Base-by-base conservation (phyloP, 2,888 invertebrate species). In the Sialis fuliginosa region DNA sequence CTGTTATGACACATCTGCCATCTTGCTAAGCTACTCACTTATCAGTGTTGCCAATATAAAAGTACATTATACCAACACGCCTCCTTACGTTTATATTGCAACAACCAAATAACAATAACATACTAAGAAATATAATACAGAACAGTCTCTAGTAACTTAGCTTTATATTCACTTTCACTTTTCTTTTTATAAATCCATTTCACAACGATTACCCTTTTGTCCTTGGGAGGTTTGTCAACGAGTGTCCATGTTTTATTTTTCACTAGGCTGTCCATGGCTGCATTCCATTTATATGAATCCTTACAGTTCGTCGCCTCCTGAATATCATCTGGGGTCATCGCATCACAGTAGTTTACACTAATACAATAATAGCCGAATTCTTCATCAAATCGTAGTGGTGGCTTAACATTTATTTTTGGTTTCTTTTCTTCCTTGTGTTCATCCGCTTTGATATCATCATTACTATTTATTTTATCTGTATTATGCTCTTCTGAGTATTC, bases 321-420 rank as follows among this genome's bases (percentile, higher is more conserved):
- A 35, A 9, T 9, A 35, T 35, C 4, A 3, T 49, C 4, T 49
- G 10, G 48, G 1, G 6, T 32, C 9, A 10, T 9, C 4, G 31
- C 43, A 42, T 42, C 9, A 6, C 9, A 5, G n/a, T 42, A 42
- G 46, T 45, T 42, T 49, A n/a, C 12, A 51, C 40, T 30, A 51
- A 46, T 32, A 48, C 51, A 9, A 46, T 7, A 2, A 49, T 44
- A n/a, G 51, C 48, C 12, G 48, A 49, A 32, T 33, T 49, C 12
- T 49, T 44, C 50, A 46, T 22, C 22, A 22, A 22, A 22, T 22
- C 22, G 22, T 22, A 22, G 22, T 22, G 22, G 22, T 22, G 22
- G 22, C 22, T 22, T 22, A 22, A 22, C 22, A 22, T 22, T 22
- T 22, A 2, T 22, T 22, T 22, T 22, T 22, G 22, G 22, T 22